phyloP scores from a whole-genome alignment of 2,797 vertebrate species.

The Carcharodon carcharias region DNA sequence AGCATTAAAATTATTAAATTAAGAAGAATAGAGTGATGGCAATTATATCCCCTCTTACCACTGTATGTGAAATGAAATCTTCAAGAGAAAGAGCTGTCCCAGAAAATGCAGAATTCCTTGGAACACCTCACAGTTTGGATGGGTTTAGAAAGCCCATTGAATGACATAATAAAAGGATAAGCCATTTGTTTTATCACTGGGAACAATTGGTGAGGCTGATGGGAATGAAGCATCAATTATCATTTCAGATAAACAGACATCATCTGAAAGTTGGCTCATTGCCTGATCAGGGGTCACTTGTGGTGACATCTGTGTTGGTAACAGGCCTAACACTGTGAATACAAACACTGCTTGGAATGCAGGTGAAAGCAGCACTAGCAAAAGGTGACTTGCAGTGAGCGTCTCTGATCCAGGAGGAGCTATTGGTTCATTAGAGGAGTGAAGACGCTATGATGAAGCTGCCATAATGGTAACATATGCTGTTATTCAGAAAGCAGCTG shows the following conservation, averaged over 20 bases:
- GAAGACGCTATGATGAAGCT: not conserved
- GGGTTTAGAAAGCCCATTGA: not conserved
- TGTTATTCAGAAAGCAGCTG: constrained; percentile 30
- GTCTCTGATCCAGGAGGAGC: not conserved
- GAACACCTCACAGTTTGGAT: too few species aligned
- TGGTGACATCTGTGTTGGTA: not conserved
- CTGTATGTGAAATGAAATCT: not conserved
- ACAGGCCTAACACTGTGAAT: not conserved
- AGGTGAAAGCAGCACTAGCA: not conserved
- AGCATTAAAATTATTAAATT: not conserved
- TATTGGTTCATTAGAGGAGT: constrained; percentile 18
- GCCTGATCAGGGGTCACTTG: not conserved
- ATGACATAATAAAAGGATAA: not conserved
- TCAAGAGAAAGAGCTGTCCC: not conserved
- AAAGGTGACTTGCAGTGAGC: not conserved
- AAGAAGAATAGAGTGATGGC: not conserved
- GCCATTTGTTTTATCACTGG: too few species aligned
- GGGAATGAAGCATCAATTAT: not conserved
- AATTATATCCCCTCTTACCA: not conserved
- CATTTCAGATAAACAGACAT: not conserved
- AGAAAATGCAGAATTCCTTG: not conserved
- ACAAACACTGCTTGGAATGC: not conserved
- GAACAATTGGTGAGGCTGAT: not conserved
- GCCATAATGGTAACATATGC: constrained; percentile 26
- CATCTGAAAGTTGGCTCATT: not conserved